A percentile compares a stretch with the other conserved stretches of the same genome.
Evolutionary conservation across 2,797 vertebrate genomes (phyloP).

Genomic region (Peromyscus aztecus): DNA sequence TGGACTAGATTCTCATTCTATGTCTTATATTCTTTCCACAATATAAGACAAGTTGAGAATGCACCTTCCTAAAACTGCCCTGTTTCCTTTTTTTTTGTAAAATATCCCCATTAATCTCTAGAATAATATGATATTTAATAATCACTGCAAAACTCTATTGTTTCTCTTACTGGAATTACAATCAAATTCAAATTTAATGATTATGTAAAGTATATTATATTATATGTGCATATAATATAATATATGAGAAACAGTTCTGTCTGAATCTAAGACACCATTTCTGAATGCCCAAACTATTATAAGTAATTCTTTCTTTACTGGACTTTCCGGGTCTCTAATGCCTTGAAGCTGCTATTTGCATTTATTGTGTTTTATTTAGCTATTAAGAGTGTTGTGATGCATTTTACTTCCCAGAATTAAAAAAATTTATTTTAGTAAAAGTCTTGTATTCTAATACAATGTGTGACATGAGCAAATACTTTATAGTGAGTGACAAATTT

Average conservation of each 20-base stretch:
- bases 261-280: slow-evolving; percentile 59
- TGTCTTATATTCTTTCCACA: slow-evolving; percentile 77
- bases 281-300: slow-evolving; percentile 48
- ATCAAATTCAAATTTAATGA: slow-evolving; percentile 68
- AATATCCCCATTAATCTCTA: slow-evolving; percentile 51
- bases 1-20: slow-evolving; percentile 75
- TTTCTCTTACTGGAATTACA: slow-evolving; percentile 80
- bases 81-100: slow-evolving; percentile 59
- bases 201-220: slow-evolving; percentile 69
- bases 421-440: slow-evolving; percentile 64
- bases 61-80: slow-evolving; percentile 61
- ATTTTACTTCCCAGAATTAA: slow-evolving; percentile 66
- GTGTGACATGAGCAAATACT: slow-evolving; percentile 76
- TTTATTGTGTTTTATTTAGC: slow-evolving; percentile 71
- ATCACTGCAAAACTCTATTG: slow-evolving; percentile 52
- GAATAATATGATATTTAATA: slow-evolving; percentile 57
- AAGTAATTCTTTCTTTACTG: slow-evolving; percentile 43
- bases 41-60: slow-evolving; percentile 79
- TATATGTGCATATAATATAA: slow-evolving; percentile 58
- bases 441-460: slow-evolving; percentile 62
- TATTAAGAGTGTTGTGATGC: slow-evolving; percentile 54
- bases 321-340: slow-evolving; percentile 56
- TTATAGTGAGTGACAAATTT: slow-evolving; percentile 65
- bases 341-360: slow-evolving; percentile 72
- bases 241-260: slow-evolving; percentile 61